These are phyloP conservation scores for Scolopax bukidnonensis DNA, from an alignment of 2,797 vertebrate species.

Conservation along the genomic window DNA sequence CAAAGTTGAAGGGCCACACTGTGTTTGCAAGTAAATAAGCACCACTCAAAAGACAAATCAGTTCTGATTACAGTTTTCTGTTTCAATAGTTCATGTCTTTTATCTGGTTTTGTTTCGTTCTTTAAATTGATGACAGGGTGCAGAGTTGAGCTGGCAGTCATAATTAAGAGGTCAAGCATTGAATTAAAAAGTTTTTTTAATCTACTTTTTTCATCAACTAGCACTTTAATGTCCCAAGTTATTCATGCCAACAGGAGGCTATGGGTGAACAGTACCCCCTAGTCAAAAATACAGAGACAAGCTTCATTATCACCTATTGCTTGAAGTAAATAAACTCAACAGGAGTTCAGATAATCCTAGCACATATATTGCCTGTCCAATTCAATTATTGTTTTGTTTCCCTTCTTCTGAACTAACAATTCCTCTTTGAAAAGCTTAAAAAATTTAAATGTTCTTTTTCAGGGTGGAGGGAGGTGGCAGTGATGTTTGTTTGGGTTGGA, in stretches of 20 bases:
- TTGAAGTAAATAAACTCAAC: slow-evolving; percentile 60
- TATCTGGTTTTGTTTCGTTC: slow-evolving; percentile 58
- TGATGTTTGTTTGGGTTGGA: background rate
- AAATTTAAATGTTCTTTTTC: slow-evolving; percentile 68
- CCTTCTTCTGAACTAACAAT: slow-evolving; percentile 78
- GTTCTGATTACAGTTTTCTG: slow-evolving; percentile 71
- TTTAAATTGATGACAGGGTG: slow-evolving; percentile 77
- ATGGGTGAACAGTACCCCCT: slow-evolving; percentile 4
- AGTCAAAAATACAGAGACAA: slow-evolving; percentile 26
- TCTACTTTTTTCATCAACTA: slow-evolving; percentile 15
- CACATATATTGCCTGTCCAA: slow-evolving; percentile 68
- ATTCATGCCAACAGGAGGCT: slow-evolving; percentile 50
- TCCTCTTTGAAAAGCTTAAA: slow-evolving; percentile 79
- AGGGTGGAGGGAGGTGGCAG: background rate
- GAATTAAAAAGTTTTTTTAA: slow-evolving; percentile 64
- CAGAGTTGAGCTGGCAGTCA: slow-evolving; percentile 72
- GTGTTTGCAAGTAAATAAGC: slow-evolving; percentile 65
- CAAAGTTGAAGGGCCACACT: background rate
- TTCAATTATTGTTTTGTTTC: slow-evolving; percentile 65
- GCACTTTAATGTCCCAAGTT: slow-evolving; percentile 38
- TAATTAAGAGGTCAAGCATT: slow-evolving; percentile 80
- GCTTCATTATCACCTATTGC: slow-evolving; percentile 45
- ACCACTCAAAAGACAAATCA: slow-evolving; percentile 73
- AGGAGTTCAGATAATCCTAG: slow-evolving; percentile 50
- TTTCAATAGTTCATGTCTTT: slow-evolving; percentile 57